Conservation (phyloP, 1,140 invertebrate genomes). For the Zaprionus taronus region DNA sequence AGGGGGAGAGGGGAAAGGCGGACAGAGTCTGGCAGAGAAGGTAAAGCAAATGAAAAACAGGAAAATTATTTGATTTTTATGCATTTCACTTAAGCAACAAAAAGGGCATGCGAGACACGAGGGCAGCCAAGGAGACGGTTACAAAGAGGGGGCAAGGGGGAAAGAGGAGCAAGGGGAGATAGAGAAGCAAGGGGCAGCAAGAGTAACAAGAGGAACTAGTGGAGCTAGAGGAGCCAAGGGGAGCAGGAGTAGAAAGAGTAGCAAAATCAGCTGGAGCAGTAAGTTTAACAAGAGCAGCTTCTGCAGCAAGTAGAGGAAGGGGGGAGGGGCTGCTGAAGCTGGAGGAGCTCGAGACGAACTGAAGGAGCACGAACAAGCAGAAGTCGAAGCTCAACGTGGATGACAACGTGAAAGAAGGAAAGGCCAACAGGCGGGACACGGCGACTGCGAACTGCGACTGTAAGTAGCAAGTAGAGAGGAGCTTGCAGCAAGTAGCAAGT, state of each 20-base stretch:
- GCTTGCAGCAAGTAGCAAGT: not conserved
- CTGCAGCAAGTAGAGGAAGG: not conserved
- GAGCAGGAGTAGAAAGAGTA: not conserved
- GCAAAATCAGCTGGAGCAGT: conserved; percentile 1
- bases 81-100: conserved; percentile 78
- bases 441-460: not conserved
- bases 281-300: conserved; percentile 2
- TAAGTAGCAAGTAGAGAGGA: not conserved
- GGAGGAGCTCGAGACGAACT: not conserved
- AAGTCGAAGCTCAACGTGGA: not conserved
- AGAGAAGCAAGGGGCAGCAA: not conserved
- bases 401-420: conserved; percentile 12
- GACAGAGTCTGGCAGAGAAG: not conserved
- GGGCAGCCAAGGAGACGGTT: not conserved
- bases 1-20: not conserved
- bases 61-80: conserved; percentile 83
- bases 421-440: not conserved
- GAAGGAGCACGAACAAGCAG: not conserved
- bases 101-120: conserved; percentile 48
- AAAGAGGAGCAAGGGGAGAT: not conserved
- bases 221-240: not conserved
- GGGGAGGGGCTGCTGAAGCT: not conserved
- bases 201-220: not conserved
- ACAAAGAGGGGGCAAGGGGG: not conserved
- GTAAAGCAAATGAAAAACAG: conserved; percentile 66